A percentile compares a stretch with the other conserved stretches of the same genome.
phyloP scores from a whole-genome alignment of 2,888 invertebrate genomes.

The Hemithea aestivaria region DNA sequence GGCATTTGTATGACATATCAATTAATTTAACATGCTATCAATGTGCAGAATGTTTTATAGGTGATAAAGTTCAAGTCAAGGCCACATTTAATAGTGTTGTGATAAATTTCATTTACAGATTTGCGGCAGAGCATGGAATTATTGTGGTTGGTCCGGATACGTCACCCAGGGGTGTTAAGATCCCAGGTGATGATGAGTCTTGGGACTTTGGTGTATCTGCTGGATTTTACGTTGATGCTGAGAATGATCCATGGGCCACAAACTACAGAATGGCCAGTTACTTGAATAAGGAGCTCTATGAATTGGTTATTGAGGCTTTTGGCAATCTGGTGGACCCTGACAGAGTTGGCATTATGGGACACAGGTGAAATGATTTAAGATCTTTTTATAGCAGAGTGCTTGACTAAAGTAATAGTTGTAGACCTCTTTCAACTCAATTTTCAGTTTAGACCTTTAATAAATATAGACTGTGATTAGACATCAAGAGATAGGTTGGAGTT shows the following conservation, averaged over 20 bases:
- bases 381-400: too few species aligned
- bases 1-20: constrained; percentile 5
- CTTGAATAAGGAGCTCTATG: constrained; percentile 91
- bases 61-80: too few species aligned
- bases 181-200: constrained; percentile 93
- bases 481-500: too few species aligned
- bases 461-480: too few species aligned
- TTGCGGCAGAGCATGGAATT: constrained; percentile 91
- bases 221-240: constrained; percentile 97
- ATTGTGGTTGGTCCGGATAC: constrained; percentile 97
- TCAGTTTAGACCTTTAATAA: too few species aligned
- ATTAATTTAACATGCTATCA: background rate
- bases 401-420: too few species aligned
- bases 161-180: constrained; percentile 93
- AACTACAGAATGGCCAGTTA: constrained; percentile 98
- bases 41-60: too few species aligned
- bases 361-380: constrained; percentile 75
- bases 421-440: too few species aligned
- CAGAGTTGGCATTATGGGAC: constrained; percentile 88
- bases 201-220: constrained; percentile 98
- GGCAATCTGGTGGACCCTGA: constrained; percentile 66
- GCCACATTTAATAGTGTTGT: too few species aligned
- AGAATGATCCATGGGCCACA: constrained; percentile 92
- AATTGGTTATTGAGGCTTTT: constrained; percentile 87
- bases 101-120: constrained; percentile 53